Base-by-base conservation (phyloP, 2,888 invertebrate genomes). In the Pemphredon lugubris region DNA sequence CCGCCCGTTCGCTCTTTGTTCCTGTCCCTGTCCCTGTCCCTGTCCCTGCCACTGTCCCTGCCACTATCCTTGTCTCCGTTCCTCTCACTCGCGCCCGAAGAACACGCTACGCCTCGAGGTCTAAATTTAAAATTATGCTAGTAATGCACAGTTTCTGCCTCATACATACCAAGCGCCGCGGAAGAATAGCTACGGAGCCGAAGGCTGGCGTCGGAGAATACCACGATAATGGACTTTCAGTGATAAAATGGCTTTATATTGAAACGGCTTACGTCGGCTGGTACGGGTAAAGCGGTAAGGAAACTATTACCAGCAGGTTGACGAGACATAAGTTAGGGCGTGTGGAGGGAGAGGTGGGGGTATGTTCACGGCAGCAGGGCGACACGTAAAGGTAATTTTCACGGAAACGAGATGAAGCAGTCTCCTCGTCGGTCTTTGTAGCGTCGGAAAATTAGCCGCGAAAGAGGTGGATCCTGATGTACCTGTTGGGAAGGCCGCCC, bases 161-260 rank as follows among this genome's bases (percentile, higher is more conserved):
- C 74, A 77, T 81, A 58, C 65, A 77, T 75, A 73, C 57, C 64
- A 65, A 75, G 73, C 51, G 66, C 64, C 53, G 37, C 54, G 69
- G 70, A 84, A 82, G 78, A 82, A 84, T 77, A 51, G 73, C 61
- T 47, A 64, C 11, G 64, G 45, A 30, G 44, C 50, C 51, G 26
- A 53, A 21, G 23, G 44, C 21, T 44, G 58, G 53, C 18, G n/a
- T 21, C 57, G 54, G 55, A 21, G 64, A 58, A 50, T 64, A 14
- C 63, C 63, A 76, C 71, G 86, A 86, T 88, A 88, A 88, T 88
- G 86, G 87, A 85, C 83, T 84, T 86, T 83, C 75, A 76, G 84
- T 84, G 85, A 88, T 88, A 86, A 88, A 88, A 85, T 82, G 76
- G 77, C 74, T 81, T 77, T 82, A 82, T 82, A 82, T 71, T 70